phyloP scores from a whole-genome alignment of 1,140 invertebrate species.

The Anastrepha ludens region DNA sequence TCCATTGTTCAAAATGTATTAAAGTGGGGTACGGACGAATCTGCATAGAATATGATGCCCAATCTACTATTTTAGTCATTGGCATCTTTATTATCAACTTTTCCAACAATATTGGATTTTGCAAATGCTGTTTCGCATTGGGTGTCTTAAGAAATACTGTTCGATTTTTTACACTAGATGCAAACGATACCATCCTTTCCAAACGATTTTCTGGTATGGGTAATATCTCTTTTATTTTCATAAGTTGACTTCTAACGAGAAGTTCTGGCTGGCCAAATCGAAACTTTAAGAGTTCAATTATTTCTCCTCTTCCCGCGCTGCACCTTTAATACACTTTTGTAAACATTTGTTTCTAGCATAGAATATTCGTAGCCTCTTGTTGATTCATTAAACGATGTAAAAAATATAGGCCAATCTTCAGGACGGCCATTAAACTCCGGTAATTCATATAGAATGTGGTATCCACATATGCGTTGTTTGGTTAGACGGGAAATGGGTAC shows the following conservation, averaged over 20 bases:
- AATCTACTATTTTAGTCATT: constrained; percentile 53
- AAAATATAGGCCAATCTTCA: no score
- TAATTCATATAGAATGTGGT: no score
- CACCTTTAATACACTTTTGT: background rate
- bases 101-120: constrained; percentile 30
- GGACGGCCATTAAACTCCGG: no score
- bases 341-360: background rate
- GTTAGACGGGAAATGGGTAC: no score
- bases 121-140: constrained; percentile 8
- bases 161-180: constrained; percentile 25
- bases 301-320: constrained; percentile 1
- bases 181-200: constrained; percentile 38
- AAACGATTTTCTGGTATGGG: constrained; percentile 33
- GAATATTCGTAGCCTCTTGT: no score
- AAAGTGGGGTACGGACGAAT: constrained; percentile 43
- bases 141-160: constrained; percentile 25
- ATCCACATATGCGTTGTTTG: no score
- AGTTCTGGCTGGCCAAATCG: constrained; percentile 33
- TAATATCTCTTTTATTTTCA: constrained; percentile 8
- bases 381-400: no score
- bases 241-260: constrained; percentile 41
- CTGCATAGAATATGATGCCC: background rate
- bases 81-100: constrained; percentile 37
- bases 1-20: background rate
- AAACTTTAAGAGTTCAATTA: constrained; percentile 28